Evolutionary conservation across 1,140 invertebrate genomes (phyloP).

Genomic region (Caenorhabditis remanei): DNA sequence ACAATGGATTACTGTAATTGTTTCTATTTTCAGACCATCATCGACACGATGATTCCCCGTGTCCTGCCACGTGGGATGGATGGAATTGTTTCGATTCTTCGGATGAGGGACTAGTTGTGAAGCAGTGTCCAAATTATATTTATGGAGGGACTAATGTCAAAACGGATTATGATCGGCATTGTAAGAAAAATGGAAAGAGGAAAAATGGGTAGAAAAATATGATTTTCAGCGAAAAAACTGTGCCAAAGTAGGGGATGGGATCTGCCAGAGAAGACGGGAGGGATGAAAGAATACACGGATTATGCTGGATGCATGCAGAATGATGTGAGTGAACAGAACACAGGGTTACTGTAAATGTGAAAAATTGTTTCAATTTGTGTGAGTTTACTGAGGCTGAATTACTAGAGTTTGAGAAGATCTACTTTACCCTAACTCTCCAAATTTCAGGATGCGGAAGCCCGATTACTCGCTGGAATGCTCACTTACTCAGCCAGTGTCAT

Average conservation of each 20-base stretch:
- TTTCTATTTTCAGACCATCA: background rate
- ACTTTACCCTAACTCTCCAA: too few relatives aligned
- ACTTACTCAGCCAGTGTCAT: slow-evolving; percentile 78
- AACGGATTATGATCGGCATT: slow-evolving; percentile 15
- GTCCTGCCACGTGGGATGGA: slow-evolving; percentile 19
- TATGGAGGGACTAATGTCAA: slow-evolving; percentile 2
- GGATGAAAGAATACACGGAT: slow-evolving; percentile 33
- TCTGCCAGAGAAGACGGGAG: background rate
- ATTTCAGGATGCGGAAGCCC: slow-evolving; percentile 68
- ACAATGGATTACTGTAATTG: background rate
- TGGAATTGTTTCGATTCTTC: slow-evolving; percentile 36
- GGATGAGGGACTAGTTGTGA: background rate
- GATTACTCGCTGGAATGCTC: slow-evolving; percentile 72
- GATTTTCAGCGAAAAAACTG: slow-evolving; percentile 17
- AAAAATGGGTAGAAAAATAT: background rate
- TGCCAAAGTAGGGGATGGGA: slow-evolving; percentile 41
- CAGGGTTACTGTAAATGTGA: too few relatives aligned
- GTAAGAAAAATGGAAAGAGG: background rate
- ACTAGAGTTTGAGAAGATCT: too few relatives aligned
- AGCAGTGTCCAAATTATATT: slow-evolving; percentile 37
- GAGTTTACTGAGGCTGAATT: too few relatives aligned
- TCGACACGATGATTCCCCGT: background rate
- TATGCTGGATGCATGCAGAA: slow-evolving; percentile 41
- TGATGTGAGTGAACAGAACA: background rate
- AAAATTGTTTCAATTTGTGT: too few relatives aligned